Evolutionary conservation across 2,113 vertebrate genomes (phyloP).

Genomic region (Mus spicilegus): DNA sequence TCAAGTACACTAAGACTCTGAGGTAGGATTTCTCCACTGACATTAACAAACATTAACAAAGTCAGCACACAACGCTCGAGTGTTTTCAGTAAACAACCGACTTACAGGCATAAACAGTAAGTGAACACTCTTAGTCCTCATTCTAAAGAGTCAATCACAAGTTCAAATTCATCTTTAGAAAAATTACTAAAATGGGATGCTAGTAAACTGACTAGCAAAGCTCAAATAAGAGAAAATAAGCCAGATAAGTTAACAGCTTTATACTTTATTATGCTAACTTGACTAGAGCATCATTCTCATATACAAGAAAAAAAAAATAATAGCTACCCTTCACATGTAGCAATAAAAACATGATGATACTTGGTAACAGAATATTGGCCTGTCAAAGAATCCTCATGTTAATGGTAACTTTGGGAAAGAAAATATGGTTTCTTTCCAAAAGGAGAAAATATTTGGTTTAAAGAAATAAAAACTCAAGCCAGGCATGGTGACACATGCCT

Average conservation of each 20-base stretch:
- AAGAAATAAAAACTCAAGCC: not conserved
- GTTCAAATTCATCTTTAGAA: constrained; percentile 1
- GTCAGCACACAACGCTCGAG: not conserved
- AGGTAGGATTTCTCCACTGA: not conserved
- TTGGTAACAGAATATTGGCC: not conserved
- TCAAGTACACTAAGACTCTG: not conserved
- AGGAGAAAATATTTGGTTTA: not conserved
- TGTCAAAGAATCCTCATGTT: not conserved
- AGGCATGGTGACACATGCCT: no score
- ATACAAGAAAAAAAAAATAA: not conserved
- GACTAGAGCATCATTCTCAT: not conserved
- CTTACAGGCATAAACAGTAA: not conserved
- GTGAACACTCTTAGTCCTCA: not conserved
- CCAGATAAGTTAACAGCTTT: not conserved
- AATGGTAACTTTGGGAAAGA: not conserved
- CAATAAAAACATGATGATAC: not conserved
- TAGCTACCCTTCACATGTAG: not conserved
- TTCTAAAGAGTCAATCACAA: constrained; percentile 11
- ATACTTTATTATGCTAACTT: not conserved
- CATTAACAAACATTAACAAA: not conserved
- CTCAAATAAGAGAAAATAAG: not conserved
- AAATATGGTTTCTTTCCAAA: not conserved
- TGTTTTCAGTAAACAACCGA: constrained; percentile 29
- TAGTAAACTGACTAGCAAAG: not conserved
- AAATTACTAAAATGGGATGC: not conserved